phyloP scores from a whole-genome alignment of 2,888 invertebrate species.

The Scelioninae gen. 1 region DNA sequence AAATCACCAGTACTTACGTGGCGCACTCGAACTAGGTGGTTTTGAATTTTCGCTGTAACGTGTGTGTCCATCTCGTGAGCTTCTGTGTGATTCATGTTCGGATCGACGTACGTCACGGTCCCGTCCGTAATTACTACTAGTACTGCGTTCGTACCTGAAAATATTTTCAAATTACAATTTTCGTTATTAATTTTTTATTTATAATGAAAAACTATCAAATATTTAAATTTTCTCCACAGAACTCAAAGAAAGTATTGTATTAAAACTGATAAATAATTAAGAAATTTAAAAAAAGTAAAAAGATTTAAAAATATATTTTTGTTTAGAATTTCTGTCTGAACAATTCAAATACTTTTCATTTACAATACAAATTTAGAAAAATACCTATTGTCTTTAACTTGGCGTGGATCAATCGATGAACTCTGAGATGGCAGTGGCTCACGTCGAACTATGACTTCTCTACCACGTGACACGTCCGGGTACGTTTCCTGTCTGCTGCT shows the following conservation, averaged over 20 bases:
- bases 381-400: conserved; percentile 81
- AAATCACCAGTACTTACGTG: conserved; percentile 79
- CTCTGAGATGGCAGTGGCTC: conserved; percentile 78
- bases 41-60: conserved; percentile 82
- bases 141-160: conserved; percentile 80
- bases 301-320: background rate
- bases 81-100: conserved; percentile 81
- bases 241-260: too few species aligned
- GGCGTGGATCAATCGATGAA: conserved; percentile 81
- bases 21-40: conserved; percentile 80
- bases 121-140: conserved; percentile 77
- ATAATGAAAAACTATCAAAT: too few species aligned
- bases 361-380: too few species aligned
- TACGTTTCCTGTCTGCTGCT: conserved; percentile 81
- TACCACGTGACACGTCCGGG: conserved; percentile 80
- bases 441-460: conserved; percentile 82
- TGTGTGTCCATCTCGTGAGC: conserved; percentile 80
- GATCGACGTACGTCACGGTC: conserved; percentile 82
- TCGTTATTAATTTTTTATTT: background rate
- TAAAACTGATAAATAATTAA: background rate
- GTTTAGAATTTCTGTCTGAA: background rate
- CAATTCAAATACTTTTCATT: conserved; percentile 21
- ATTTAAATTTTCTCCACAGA: too few species aligned
- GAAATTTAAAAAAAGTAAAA: background rate
- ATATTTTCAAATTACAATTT: conserved; percentile 1